Base-by-base conservation (phyloP, 37 sponge, comb jelly and placozoan species). In the Eunapius fragilis region DNA sequence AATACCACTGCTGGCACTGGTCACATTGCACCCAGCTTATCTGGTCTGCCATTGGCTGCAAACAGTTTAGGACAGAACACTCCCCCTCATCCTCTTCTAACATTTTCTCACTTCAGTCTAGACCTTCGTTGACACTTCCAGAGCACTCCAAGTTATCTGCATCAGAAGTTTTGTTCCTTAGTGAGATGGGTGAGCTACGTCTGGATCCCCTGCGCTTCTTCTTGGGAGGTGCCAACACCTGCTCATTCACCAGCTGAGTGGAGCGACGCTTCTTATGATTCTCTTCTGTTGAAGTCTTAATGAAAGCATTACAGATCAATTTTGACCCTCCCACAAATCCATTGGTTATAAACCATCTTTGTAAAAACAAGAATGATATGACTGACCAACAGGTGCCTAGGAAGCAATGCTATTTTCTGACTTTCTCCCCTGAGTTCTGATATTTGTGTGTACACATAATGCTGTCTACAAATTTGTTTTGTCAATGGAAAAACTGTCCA, bases 11-110 rank as follows among this genome's bases (percentile, higher is more conserved):
- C 82, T 97, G 89, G 77, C 98, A 97, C 28, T 80, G 77, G 74
- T 97, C 98, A 67, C 98, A 97, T 85, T 97, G 98, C 31, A 97
- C 94, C 98, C 98, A 97, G 69, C 86, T 88, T 3, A 97, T 90
- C 70, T 95, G 68, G 17, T 85, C 89, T 25, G 78, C 91, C 77
- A 82, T 69, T 30, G 95, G 95, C 76, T 90, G 80, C 38, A 82
- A 78, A 71, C 98, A 97, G 10, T 87, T 26, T 25, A 81, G 12
- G 27, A 92, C 92, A 2, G 90, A 89, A 78, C 96, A 95, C 37
- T 84, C 86, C 2, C 70, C 88, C 25, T 89, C 92, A 23, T 94
- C 91, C 33, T 82, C 81, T 70, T 70, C 76, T n/a, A 70, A 11
- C 2, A 89, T 83, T 69, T 85, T 78, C 77, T 90, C 90, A 27